Conservation (phyloP, 2,888 invertebrate genomes). For the Amphipoea lucens region DNA sequence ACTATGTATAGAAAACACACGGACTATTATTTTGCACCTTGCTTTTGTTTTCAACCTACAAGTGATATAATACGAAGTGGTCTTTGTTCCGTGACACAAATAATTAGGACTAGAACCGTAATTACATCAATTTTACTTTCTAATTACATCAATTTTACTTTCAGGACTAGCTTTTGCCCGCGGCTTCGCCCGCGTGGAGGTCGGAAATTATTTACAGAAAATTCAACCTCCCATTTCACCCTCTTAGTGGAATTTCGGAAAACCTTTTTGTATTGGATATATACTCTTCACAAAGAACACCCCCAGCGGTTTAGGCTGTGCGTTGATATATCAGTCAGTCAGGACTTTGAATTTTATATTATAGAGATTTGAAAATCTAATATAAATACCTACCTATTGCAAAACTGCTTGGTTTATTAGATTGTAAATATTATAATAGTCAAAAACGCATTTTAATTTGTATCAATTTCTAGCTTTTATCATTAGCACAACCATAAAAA, state of each 20-base stretch:
- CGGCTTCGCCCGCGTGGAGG: no score
- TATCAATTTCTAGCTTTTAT: background rate
- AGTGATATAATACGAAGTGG: background rate
- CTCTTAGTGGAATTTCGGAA: no score
- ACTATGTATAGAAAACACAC: constrained; percentile 16
- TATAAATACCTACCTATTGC: no score
- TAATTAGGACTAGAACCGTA: background rate
- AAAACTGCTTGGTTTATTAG: background rate
- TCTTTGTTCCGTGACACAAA: background rate
- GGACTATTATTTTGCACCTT: constrained; percentile 6
- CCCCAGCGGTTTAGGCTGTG: no score
- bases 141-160: background rate
- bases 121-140: background rate
- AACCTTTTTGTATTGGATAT: no score
- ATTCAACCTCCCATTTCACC: no score
- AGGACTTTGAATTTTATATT: no score
- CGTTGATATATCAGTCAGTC: no score
- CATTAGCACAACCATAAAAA: background rate
- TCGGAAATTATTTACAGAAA: no score
- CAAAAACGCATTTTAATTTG: background rate
- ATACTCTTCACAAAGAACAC: no score
- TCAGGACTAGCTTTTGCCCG: no score
- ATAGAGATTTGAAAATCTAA: background rate
- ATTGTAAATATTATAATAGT: background rate
- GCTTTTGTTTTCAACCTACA: constrained; percentile 19